Evolutionary conservation across 30 jellyfish, hydroid and myxozoan genomes (phyloP).

Genomic region (Morbakka virulenta): DNA sequence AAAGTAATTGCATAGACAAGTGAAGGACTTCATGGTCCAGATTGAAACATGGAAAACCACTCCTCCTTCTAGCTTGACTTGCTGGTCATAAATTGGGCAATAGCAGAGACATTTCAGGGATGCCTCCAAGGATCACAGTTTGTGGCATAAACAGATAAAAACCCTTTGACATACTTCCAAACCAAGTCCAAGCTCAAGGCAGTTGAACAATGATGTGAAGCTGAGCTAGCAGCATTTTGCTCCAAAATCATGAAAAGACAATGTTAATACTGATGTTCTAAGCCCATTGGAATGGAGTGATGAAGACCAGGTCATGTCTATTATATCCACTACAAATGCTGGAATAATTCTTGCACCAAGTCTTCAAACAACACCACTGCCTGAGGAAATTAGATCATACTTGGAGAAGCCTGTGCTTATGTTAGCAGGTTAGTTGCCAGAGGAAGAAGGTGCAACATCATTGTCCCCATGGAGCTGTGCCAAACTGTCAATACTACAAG

Average conservation of each 20-base stretch:
- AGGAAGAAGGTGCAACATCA: no score
- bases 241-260: constrained; percentile 38
- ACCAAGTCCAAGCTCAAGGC: constrained; percentile 47
- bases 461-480: no score
- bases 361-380: no score
- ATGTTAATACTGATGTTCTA: constrained; percentile 29
- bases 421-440: no score
- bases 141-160: constrained; percentile 34
- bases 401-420: no score
- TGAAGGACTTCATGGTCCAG: constrained; percentile 7
- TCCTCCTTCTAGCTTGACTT: constrained; percentile 55
- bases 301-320: no score
- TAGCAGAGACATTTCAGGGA: constrained; percentile 28
- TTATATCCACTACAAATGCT: no score
- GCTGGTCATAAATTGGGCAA: constrained; percentile 60
- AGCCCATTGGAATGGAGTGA: no score
- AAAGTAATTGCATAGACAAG: constrained; percentile 48
- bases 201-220: constrained; percentile 38
- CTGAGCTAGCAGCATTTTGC: constrained; percentile 44
- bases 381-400: no score
- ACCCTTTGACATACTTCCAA: constrained; percentile 51
- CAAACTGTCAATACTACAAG: no score
- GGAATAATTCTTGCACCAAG: no score
- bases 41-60: constrained; percentile 9
- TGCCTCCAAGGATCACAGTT: constrained; percentile 38